These are phyloP conservation scores for Ostrea denselamellosa DNA, from an alignment of 1,140 invertebrate genomes.

Conservation along the genomic window DNA sequence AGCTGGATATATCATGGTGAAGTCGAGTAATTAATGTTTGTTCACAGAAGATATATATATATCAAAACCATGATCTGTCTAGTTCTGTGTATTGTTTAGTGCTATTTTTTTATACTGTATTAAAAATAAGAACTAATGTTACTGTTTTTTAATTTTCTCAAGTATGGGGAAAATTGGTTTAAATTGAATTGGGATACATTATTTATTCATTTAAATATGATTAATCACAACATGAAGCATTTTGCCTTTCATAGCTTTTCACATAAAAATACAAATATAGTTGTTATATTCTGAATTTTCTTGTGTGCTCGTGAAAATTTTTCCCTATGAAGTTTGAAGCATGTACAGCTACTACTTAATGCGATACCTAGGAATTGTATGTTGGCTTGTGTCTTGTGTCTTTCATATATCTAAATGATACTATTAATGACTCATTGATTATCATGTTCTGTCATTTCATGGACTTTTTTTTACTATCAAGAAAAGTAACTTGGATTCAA, in stretches of 20 bases:
- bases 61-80: conserved; percentile 21
- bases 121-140: background rate
- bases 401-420: background rate
- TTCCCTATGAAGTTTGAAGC: background rate
- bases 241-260: background rate
- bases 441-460: background rate
- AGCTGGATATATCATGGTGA: conserved; percentile 77
- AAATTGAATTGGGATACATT: background rate
- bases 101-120: background rate
- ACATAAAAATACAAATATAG: background rate
- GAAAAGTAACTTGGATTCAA: conserved; percentile 26
- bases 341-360: background rate
- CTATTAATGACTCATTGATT: conserved; percentile 20
- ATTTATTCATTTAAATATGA: background rate
- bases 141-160: no score
- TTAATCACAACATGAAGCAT: background rate
- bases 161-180: background rate
- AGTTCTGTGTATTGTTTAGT: background rate
- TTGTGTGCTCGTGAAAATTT: background rate
- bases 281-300: background rate
- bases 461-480: conserved; percentile 12
- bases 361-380: conserved; percentile 4
- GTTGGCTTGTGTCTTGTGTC: background rate
- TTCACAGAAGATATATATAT: background rate
- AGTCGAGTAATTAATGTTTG: conserved; percentile 47